Percentiles rank a stretch among this genome's conserved stretches.
Conservation (phyloP, 2,113 vertebrate species). For the Vulpes ferrilata region DNA sequence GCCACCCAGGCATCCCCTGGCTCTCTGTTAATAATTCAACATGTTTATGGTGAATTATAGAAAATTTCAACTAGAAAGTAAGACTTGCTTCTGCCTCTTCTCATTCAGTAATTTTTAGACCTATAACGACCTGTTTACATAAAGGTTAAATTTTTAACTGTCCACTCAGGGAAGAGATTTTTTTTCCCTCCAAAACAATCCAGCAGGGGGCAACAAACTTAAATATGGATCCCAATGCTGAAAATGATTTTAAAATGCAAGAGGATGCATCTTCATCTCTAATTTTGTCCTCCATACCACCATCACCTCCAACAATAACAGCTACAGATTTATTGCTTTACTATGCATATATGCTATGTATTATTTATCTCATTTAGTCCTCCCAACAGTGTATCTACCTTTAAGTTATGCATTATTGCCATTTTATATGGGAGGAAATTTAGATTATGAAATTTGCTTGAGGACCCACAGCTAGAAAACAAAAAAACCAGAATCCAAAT, state of each 20-base stretch:
- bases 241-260: constrained; percentile 4
- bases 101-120: constrained; percentile 9
- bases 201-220: constrained; percentile 45
- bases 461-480: constrained; percentile 9
- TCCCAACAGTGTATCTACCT: neutral
- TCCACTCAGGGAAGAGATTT: neutral
- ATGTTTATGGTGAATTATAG: constrained; percentile 8
- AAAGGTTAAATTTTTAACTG: constrained; percentile 12
- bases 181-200: neutral
- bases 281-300: neutral
- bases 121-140: constrained; percentile 40
- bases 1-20: neutral
- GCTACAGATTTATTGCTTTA: neutral
- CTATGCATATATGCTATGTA: neutral
- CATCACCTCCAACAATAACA: neutral
- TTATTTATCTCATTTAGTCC: neutral
- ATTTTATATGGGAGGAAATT: constrained; percentile 18
- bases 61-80: constrained; percentile 20
- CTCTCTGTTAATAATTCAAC: neutral
- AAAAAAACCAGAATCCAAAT: neutral
- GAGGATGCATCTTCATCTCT: neutral
- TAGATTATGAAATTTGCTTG: constrained; percentile 37
- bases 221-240: neutral
- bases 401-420: neutral
- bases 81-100: neutral